These are phyloP conservation scores for Hirtodrosophila duncani DNA, from an alignment of 2,888 invertebrate genomes.

Conservation along the genomic window DNA sequence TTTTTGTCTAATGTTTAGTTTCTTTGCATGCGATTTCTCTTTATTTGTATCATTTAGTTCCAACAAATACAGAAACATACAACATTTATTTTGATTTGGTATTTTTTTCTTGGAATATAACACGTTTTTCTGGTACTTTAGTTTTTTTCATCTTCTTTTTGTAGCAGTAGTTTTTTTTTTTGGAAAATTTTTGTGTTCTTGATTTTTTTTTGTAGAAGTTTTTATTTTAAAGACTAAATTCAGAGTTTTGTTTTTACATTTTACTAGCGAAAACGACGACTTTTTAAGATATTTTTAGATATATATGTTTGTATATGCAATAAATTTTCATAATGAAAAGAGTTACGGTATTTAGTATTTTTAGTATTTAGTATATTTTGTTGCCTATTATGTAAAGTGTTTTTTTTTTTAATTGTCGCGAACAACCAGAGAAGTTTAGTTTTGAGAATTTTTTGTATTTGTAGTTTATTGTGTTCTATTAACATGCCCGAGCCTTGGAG, in stretches of 20 bases:
- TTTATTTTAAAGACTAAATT: too few relatives aligned
- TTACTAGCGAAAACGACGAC: too few relatives aligned
- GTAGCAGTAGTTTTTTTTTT: neutral
- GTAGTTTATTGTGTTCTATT: conserved; percentile 28
- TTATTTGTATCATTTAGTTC: conserved; percentile 20
- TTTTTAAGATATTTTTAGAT: too few relatives aligned
- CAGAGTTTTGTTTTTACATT: too few relatives aligned
- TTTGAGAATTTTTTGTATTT: neutral
- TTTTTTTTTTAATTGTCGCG: neutral
- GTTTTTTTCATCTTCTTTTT: neutral
- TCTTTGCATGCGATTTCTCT: neutral
- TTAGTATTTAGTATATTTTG: conserved; percentile 5
- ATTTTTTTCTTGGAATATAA: conserved; percentile 1
- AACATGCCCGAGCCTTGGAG: too few relatives aligned
- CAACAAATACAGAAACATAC: too few relatives aligned
- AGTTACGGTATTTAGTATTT: conserved; percentile 11
- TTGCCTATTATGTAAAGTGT: too few relatives aligned
- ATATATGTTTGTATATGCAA: too few relatives aligned
- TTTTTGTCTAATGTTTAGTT: too few relatives aligned
- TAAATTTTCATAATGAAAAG: conserved; percentile 10
- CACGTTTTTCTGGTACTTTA: neutral
- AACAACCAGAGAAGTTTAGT: too few relatives aligned
- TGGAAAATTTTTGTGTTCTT: neutral
- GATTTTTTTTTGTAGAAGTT: neutral
- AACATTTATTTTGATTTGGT: conserved; percentile 6